Evolutionary conservation across 2,797 vertebrate genomes (phyloP), one percentile per base, ranked within the genome.

Genomic region (Erpetoichthys calabaricus): DNA sequence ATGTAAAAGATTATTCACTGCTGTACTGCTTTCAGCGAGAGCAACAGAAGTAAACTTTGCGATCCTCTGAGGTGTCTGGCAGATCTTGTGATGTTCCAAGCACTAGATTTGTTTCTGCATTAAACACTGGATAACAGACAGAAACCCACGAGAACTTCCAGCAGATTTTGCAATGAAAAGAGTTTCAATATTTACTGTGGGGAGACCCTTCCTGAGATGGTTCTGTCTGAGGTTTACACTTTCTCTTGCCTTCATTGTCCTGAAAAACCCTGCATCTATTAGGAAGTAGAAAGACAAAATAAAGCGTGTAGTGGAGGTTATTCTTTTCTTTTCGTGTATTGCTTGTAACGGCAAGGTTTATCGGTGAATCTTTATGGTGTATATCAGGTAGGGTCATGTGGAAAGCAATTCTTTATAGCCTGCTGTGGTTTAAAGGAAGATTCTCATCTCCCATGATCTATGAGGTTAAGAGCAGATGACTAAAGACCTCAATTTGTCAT

Each of bases 331-430:
- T 8, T 25, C 45, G 56, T 56, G 59, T 45, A 56, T 54, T 10
- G 55, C 10, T 44, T 7, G 61, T 25, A 25, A 25, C 25, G 25
- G 25, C 25, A 25, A 25, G 25, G 53, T 46, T 8, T 10, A 53
- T 43, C 57, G 52, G 53, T 64, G 64, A 64, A 67, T 67, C 49
- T 55, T 52, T 53, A 49, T 50, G 53, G 51, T 53, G 42, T 8
- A 45, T 59, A 60, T 25, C 50, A 60, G 49, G 60, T 51, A 55
- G 53, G 60, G 62, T 67, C 53, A 57, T 53, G 59, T 58, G 57
- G 56, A 63, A 59, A 62, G 44, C 47, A 56, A 50, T 51, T 56
- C 42, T 59, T 58, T 55, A 45, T 51, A 45, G 57, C 9, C 44
- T 8, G 57, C 41, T 57, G 47, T 51, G 51, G 57, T 56, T 56